Evolutionary conservation across 92 coral and sea anemone genomes (phyloP).

Genomic region (Zoanthus sansibaricus): DNA sequence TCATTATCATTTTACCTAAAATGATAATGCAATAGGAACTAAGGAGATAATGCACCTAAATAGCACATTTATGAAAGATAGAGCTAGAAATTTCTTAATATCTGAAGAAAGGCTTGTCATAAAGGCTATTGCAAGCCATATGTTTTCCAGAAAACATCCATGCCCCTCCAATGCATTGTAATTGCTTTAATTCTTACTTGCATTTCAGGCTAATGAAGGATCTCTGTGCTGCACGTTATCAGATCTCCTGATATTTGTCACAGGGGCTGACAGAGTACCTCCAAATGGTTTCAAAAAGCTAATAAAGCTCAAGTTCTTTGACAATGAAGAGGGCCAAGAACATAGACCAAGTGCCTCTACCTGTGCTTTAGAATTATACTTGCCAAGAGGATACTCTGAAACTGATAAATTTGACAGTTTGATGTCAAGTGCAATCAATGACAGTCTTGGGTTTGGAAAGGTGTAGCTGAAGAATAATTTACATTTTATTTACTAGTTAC

Average conservation of each 20-base stretch:
- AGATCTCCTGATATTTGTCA: constrained; percentile 24
- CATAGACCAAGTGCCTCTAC: constrained; percentile 46
- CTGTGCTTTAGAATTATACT: constrained; percentile 37
- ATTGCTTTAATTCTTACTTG: neutral
- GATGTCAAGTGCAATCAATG: constrained; percentile 20
- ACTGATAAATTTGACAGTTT: constrained; percentile 21
- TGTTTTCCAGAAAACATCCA: neutral
- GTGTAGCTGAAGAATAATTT: neutral
- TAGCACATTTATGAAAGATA: neutral
- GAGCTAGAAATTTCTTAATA: neutral
- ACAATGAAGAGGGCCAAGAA: constrained; percentile 19
- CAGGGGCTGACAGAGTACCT: constrained; percentile 32
- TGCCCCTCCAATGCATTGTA: neutral
- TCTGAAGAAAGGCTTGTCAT: neutral
- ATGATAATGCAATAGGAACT: neutral
- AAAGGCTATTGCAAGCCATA: neutral
- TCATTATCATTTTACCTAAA: neutral
- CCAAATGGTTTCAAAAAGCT: constrained; percentile 25
- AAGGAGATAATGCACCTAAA: neutral
- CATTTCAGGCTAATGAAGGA: constrained; percentile 46
- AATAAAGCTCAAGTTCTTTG: constrained; percentile 20
- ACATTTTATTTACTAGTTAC: neutral
- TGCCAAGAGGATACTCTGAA: constrained; percentile 40
- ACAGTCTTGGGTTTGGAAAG: constrained; percentile 27
- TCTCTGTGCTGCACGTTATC: constrained; percentile 36